phyloP scores from a whole-genome alignment of 2,113 vertebrate genomes.

The Phylloscopus trochiloides region DNA sequence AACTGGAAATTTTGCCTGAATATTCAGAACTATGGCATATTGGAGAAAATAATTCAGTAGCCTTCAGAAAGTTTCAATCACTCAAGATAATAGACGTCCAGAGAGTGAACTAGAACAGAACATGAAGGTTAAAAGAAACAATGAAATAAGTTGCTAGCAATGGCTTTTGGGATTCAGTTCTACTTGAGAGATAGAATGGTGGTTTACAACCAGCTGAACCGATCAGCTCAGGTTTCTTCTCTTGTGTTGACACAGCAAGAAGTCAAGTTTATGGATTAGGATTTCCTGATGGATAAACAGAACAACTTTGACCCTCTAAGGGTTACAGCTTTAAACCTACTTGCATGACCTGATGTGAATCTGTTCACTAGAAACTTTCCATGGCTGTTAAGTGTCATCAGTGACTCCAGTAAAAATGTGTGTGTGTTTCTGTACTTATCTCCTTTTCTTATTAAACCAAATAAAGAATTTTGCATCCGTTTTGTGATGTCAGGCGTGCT shows the following conservation, averaged over 20 bases:
- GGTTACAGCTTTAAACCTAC: not conserved
- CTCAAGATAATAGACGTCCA: rapidly evolving
- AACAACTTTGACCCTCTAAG: not conserved
- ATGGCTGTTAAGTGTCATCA: not conserved
- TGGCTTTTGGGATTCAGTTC: not conserved
- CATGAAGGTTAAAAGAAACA: not conserved
- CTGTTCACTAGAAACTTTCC: not conserved
- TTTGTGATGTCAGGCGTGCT: not conserved
- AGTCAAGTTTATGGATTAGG: not conserved
- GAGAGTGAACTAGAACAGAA: not conserved
- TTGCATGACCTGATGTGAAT: not conserved
- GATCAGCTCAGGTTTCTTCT: not conserved
- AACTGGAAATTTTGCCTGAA: not conserved
- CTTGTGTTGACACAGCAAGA: not conserved
- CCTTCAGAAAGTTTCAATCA: not conserved
- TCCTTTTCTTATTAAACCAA: not conserved
- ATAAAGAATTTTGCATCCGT: not conserved
- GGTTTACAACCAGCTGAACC: not conserved
- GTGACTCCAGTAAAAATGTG: not conserved
- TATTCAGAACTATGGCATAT: not conserved
- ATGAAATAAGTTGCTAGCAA: not conserved
- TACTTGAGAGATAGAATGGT: rapidly evolving
- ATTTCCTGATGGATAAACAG: not conserved
- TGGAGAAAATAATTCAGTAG: not conserved
- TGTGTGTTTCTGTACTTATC: not conserved